Evolutionary conservation across 2,113 vertebrate species (phyloP), one percentile per base, ranked within the genome.

Genomic region (Ceratotherium simum): DNA sequence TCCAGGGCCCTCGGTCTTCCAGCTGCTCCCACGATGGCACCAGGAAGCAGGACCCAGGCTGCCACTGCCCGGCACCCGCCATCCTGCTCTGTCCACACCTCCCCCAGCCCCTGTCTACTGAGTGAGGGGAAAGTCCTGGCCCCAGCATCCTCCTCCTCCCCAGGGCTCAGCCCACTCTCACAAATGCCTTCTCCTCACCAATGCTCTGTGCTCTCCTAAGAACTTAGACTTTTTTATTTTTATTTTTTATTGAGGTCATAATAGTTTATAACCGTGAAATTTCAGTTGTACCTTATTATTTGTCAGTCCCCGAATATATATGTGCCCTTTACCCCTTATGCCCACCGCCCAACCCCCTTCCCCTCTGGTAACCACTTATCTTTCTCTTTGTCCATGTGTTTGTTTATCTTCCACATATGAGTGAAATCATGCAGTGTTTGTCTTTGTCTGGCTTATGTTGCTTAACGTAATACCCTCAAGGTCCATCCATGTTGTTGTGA

Each of bases 161-260:
- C n/a, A 21, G 42, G 56, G 33, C n/a, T 65, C 27, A 31, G 51
- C 51, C 46, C 18, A 17, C 23, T 65, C 25, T 87, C 33, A 3
- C 76, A 33, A 51, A 27, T 5, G 48, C 42, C 60, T 95, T 76
- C 36, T 58, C 29, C 20, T 58, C 21, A 33, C 10, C n/a, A 42
- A 4, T 29, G 67, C n/a, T 25, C 6, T 80, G 16, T 10, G 29
- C 14, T 67, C 14, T 27, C 27, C 39, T 27, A 33, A 79, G 62
- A 39, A 51, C 25, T 72, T 18, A 48, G 51, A 36, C 51, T 56
- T 76, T 79, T 78, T 42, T 42, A 42, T 42, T 42, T 42, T 42
- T 42, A 42, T 42, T 42, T 42, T 42, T 42, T 42, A 42, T 42
- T 42, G 98, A 99, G 42, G 42, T 42, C 42, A 42, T 42, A 42